phyloP scores from a whole-genome alignment of 1,140 invertebrate genomes.

The Arctopsyche grandis region DNA sequence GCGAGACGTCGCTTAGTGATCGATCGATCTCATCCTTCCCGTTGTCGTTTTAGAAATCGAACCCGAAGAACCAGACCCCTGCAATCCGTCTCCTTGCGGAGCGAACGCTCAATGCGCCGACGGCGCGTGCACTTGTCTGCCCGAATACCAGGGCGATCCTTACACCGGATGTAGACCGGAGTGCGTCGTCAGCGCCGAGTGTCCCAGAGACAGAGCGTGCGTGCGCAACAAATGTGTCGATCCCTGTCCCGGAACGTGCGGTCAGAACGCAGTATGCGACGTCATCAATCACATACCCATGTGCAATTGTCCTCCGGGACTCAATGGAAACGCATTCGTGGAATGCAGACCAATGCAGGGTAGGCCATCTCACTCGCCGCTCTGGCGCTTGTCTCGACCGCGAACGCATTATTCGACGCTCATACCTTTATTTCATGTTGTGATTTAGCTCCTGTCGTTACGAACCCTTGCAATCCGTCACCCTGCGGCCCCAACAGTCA shows the following conservation, averaged over 20 bases:
- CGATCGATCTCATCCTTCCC: conserved; percentile 59
- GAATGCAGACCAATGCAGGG: conserved; percentile 66
- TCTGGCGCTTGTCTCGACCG: background rate
- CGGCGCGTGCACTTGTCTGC: conserved; percentile 71
- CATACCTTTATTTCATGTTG: conserved; percentile 43
- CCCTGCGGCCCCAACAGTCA: conserved; percentile 73
- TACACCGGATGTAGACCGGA: conserved; percentile 75
- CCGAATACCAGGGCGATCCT: conserved; percentile 77
- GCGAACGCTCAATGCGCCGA: conserved; percentile 70
- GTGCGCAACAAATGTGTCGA: conserved; percentile 75
- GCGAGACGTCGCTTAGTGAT: conserved; percentile 58
- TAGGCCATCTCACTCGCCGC: conserved; percentile 55
- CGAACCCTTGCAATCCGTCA: conserved; percentile 68
- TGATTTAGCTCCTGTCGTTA: conserved; percentile 57
- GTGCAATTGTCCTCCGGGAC: conserved; percentile 74
- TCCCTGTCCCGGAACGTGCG: conserved; percentile 76
- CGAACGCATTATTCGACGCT: background rate
- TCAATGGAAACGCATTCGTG: conserved; percentile 73
- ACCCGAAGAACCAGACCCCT: conserved; percentile 64
- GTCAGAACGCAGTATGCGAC: conserved; percentile 72
- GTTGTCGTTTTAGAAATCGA: conserved; percentile 63
- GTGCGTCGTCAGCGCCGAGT: conserved; percentile 76
- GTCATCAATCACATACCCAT: conserved; percentile 77
- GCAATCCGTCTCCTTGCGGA: conserved; percentile 77
- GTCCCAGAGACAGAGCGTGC: conserved; percentile 74